Percentiles rank a stretch among this genome's conserved stretches.
These are phyloP conservation scores for Drosophila cognata DNA, from an alignment of 2,888 invertebrate genomes.

Conservation along the genomic window DNA sequence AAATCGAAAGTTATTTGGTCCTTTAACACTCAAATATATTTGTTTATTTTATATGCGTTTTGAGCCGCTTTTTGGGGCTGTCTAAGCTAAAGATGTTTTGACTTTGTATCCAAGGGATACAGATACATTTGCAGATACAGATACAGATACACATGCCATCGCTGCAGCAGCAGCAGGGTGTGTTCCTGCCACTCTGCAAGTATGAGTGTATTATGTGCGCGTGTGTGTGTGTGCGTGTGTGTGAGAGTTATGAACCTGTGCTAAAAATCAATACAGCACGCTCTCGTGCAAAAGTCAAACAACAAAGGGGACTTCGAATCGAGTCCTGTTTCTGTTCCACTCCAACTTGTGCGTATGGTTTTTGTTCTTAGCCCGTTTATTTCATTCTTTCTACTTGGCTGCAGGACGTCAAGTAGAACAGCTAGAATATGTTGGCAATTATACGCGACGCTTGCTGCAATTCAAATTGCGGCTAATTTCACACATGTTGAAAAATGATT, in stretches of 20 bases:
- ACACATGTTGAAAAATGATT: slow-evolving; percentile 41
- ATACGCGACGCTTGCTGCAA: slow-evolving; percentile 25
- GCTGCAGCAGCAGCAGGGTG: slow-evolving; percentile 45
- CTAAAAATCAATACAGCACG: slow-evolving; percentile 58
- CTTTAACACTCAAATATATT: not conserved
- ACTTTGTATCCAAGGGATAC: slow-evolving; percentile 47
- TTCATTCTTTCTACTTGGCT: not conserved
- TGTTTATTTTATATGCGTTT: slow-evolving; percentile 1
- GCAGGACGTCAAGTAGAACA: slow-evolving; percentile 25
- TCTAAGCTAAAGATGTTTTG: slow-evolving; percentile 28
- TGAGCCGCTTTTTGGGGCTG: slow-evolving; percentile 7
- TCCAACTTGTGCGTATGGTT: slow-evolving; percentile 14
- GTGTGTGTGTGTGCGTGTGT: slow-evolving; percentile 12
- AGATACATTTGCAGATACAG: slow-evolving; percentile 45
- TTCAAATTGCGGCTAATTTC: slow-evolving; percentile 45
- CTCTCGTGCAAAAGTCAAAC: slow-evolving; percentile 50
- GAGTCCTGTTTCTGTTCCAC: slow-evolving; percentile 24
- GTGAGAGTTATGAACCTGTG: slow-evolving; percentile 46
- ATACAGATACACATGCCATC: slow-evolving; percentile 55
- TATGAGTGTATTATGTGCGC: slow-evolving; percentile 1
- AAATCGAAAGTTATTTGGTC: not conserved
- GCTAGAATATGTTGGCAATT: slow-evolving; percentile 18
- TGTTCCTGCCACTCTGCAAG: slow-evolving; percentile 31
- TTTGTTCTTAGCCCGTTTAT: not conserved
- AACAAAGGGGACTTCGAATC: slow-evolving; percentile 34